Evolutionary conservation across 2,888 invertebrate genomes (phyloP), one percentile per base, ranked within the genome.

Genomic region (Acanthoscelides obtectus): DNA sequence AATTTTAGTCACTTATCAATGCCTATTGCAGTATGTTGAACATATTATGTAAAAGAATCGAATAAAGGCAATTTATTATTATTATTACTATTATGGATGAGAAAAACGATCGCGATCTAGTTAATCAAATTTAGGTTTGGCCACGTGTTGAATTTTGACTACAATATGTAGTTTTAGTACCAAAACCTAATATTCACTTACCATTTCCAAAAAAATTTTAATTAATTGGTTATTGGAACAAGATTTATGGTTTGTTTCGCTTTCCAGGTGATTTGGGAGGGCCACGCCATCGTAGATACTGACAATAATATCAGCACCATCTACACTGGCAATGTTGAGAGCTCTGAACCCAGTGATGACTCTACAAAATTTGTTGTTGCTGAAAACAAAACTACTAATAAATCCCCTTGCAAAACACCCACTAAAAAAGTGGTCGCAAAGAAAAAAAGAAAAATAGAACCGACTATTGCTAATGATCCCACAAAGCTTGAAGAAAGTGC

Each of bases 401-500:
- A 83, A 79, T 86, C 87, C 75, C 85, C 88, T 69, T 86, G 87
- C 76, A 88, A 88, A 83, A 75, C 71, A 75, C 82, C 81, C 69
- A 85, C 84, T 76, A 82, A 80, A 75, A 81, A 84, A 0, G 80
- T 82, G 21, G 86, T 87, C 74, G 88, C 87, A 74, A 88, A 87
- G 84, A 88, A 84, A 85, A 90, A 87, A 78, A 86, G 83, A 80
- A 83, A 76, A 83, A 87, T 70, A 25, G 74, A 71, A 3, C 66
- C 66, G 22, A 71, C 69, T 20, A 70, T 75, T 2, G 67, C 75
- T 22, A 89, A 88, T 72, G 91, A 92, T 79, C 84, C 88, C 1
- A 92, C 91, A 72, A 90, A 90, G 83, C 82, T 93, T 72, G 93
- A 93, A 82, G 92, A 92, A 81, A 92, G 90, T 84, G 90, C 91